phyloP scores from a whole-genome alignment of 2,113 vertebrate species.

The Leiothrix lutea region DNA sequence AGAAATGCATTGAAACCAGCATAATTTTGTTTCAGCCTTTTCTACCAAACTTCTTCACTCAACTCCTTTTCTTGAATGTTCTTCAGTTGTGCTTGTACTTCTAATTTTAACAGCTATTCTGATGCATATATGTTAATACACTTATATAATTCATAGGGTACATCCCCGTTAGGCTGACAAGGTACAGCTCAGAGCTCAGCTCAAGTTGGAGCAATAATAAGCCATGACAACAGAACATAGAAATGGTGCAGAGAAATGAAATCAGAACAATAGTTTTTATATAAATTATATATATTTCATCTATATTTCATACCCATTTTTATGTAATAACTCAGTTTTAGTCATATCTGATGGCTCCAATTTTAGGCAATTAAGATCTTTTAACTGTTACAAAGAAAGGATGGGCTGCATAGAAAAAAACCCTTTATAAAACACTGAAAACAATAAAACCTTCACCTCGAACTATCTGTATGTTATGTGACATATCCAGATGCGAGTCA shows the following conservation, averaged over 20 bases:
- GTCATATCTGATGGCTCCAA: background rate
- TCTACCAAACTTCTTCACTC: background rate
- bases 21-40: background rate
- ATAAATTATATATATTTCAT: background rate
- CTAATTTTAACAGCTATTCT: conserved; percentile 50
- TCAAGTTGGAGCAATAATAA: background rate
- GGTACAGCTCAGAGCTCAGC: background rate
- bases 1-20: background rate
- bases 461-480: background rate
- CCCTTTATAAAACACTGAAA: background rate
- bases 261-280: background rate
- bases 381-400: background rate
- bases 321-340: background rate
- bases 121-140: conserved; percentile 28
- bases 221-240: background rate
- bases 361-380: background rate
- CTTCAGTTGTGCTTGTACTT: background rate
- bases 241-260: background rate
- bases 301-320: background rate
- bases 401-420: background rate
- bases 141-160: conserved; percentile 16
- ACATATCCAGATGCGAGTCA: background rate
- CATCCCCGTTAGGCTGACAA: background rate
- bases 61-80: background rate
- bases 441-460: background rate